phyloP scores from a whole-genome alignment of 2,888 invertebrate species.

The Dasypolia templi region DNA sequence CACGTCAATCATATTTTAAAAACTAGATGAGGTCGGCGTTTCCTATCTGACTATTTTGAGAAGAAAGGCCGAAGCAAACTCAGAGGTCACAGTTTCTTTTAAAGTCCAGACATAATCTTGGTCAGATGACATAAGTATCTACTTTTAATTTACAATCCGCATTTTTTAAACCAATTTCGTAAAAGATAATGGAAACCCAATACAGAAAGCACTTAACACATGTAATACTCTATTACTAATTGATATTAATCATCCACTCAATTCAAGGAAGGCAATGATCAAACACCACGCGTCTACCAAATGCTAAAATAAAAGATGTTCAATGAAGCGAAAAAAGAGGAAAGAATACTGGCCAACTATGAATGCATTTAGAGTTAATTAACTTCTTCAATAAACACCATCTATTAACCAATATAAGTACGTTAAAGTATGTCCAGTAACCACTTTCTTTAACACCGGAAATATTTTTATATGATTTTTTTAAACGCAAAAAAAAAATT shows the following conservation, averaged over 20 bases:
- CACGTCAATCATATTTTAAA: too few species aligned
- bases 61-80: too few species aligned
- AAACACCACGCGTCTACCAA: slow-evolving; percentile 1
- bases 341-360: neutral
- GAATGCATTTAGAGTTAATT: slow-evolving; percentile 9
- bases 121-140: too few species aligned
- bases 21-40: too few species aligned
- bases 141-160: neutral
- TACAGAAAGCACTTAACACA: slow-evolving; percentile 16
- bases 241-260: slow-evolving; percentile 37
- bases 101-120: too few species aligned
- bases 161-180: neutral
- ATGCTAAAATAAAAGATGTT: neutral
- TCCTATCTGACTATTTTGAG: too few species aligned
- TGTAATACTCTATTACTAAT: slow-evolving; percentile 9
- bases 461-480: slow-evolving; percentile 44
- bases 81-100: too few species aligned
- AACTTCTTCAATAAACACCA: slow-evolving; percentile 25
- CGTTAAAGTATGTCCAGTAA: slow-evolving; percentile 48
- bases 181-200: slow-evolving; percentile 20
- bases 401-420: slow-evolving; percentile 30
- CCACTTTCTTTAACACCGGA: slow-evolving; percentile 35
- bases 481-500: slow-evolving; percentile 25
- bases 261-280: slow-evolving; percentile 25
- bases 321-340: neutral